These are phyloP conservation scores for Fragum sueziense DNA, from an alignment of 2,888 invertebrate species.

Conservation along the genomic window DNA sequence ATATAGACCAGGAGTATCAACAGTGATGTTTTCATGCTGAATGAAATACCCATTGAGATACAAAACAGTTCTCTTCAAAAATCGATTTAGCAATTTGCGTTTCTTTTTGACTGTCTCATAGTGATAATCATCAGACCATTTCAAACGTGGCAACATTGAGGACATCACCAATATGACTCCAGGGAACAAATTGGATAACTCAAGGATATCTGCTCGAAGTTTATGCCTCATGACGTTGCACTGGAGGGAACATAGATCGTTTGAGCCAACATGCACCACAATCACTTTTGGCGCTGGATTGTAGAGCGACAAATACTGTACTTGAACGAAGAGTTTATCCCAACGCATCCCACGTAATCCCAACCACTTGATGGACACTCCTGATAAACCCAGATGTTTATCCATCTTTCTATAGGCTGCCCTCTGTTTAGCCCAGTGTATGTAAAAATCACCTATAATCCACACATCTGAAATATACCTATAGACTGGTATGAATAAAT, in stretches of 20 bases:
- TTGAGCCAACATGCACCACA: not conserved
- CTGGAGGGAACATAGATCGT: not conserved
- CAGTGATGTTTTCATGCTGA: not conserved
- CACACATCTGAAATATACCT: constrained; percentile 15
- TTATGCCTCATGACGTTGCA: not conserved
- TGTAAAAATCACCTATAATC: not conserved
- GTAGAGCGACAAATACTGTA: constrained; percentile 4
- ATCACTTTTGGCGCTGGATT: not conserved
- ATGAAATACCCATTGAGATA: not conserved
- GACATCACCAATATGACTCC: not conserved
- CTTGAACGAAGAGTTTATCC: not conserved
- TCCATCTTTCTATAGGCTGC: not conserved
- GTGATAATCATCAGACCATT: not conserved
- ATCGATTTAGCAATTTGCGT: not conserved
- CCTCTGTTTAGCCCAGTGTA: not conserved
- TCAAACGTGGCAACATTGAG: not conserved
- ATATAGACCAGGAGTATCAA: constrained; percentile 7
- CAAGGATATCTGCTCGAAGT: not conserved
- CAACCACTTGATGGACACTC: not conserved
- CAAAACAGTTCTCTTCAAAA: not conserved
- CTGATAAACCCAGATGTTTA: not conserved
- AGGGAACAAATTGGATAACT: not conserved
- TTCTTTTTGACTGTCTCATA: not conserved
- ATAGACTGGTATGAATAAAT: not conserved
- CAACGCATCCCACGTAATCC: constrained; percentile 4